phyloP scores from a whole-genome alignment of 2,888 invertebrate species.

The Conops quadrifasciatus region DNA sequence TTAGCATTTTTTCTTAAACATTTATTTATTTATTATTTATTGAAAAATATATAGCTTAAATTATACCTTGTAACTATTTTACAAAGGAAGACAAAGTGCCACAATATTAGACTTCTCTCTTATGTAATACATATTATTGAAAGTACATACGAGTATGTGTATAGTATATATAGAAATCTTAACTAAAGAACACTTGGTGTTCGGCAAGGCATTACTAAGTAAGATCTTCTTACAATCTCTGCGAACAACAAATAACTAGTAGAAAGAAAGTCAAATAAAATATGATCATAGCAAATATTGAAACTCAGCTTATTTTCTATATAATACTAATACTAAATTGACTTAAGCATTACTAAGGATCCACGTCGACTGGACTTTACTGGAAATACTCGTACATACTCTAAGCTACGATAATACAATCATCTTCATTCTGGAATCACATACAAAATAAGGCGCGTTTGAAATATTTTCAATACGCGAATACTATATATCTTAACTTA shows the following conservation, averaged over 20 bases:
- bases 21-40: slow-evolving; percentile 28
- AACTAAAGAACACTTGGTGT: slow-evolving; percentile 31
- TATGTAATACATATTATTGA: neutral
- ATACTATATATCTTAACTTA: too few species aligned
- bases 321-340: too few species aligned
- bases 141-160: neutral
- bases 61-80: slow-evolving; percentile 13
- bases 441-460: neutral
- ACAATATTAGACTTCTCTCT: slow-evolving; percentile 1
- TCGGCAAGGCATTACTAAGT: slow-evolving; percentile 28
- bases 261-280: neutral
- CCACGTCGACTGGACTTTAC: too few species aligned
- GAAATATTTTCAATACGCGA: neutral
- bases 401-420: neutral
- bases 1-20: slow-evolving; percentile 14
- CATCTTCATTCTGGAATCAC: slow-evolving; percentile 23
- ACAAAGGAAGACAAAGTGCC: slow-evolving; percentile 29
- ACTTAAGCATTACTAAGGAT: too few species aligned
- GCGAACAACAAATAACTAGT: neutral
- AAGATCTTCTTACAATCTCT: slow-evolving; percentile 17
- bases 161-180: slow-evolving; percentile 8
- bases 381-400: too few species aligned
- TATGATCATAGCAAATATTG: slow-evolving; percentile 8
- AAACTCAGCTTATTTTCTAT: neutral
- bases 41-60: slow-evolving; percentile 21